A percentile compares a stretch with the other conserved stretches of the same genome.
These are phyloP conservation scores for Caenorhabditis imperialis DNA, from an alignment of 2,888 invertebrate genomes.

Conservation along the genomic window DNA sequence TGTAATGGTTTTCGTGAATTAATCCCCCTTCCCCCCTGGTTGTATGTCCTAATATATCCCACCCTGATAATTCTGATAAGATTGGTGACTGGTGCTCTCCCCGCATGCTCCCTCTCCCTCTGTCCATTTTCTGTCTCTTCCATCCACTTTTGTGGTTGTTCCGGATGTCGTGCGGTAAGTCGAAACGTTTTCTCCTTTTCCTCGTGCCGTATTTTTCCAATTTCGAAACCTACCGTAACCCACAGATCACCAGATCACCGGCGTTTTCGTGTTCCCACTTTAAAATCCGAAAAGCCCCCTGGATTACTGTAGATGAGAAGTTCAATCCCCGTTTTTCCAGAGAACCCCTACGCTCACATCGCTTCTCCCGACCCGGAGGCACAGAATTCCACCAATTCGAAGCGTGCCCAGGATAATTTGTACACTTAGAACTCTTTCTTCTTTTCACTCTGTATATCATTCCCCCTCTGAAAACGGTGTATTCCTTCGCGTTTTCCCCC, in stretches of 20 bases:
- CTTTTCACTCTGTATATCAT: background rate
- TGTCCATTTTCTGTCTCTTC: background rate
- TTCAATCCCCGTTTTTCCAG: constrained; percentile 24
- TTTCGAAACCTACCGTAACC: constrained; percentile 2
- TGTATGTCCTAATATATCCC: too few relatives aligned
- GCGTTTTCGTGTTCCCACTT: too few relatives aligned
- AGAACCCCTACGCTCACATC: constrained; percentile 45
- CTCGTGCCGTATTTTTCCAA: background rate
- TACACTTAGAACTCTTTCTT: constrained; percentile 24
- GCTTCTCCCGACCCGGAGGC: constrained; percentile 19
- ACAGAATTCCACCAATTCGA: constrained; percentile 40
- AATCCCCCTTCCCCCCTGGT: background rate
- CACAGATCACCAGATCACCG: too few relatives aligned
- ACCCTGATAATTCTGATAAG: too few relatives aligned
- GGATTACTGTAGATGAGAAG: too few relatives aligned
- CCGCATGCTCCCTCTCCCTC: background rate
- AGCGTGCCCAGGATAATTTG: constrained; percentile 47
- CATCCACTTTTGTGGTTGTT: background rate
- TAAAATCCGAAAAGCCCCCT: too few relatives aligned
- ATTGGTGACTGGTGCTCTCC: background rate
- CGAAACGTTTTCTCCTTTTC: background rate
- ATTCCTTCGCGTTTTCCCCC: background rate
- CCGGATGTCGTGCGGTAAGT: constrained; percentile 40
- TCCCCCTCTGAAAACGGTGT: constrained; percentile 5
- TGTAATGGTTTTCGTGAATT: background rate